A percentile compares a stretch with the other conserved stretches of the same genome.
These are phyloP conservation scores for Trichonephila clavata DNA, from an alignment of 1,140 invertebrate genomes.

Conservation along the genomic window DNA sequence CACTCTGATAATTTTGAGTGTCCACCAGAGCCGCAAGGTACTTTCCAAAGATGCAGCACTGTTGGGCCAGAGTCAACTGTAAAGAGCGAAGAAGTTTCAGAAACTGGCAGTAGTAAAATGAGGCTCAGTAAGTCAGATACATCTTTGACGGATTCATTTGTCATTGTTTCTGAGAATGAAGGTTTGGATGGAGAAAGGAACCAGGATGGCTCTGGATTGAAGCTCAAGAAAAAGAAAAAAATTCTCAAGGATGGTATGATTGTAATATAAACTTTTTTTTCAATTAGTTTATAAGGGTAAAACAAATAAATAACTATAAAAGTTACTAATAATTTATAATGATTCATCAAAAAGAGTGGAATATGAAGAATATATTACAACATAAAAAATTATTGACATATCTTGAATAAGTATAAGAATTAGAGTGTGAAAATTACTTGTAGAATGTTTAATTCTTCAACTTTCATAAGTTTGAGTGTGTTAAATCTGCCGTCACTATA, in stretches of 20 bases:
- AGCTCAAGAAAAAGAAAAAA: constrained; percentile 76
- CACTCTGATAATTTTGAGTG: constrained; percentile 71
- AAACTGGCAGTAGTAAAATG: constrained; percentile 67
- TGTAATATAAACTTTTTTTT: too few relatives aligned
- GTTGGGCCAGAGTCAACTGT: constrained; percentile 56
- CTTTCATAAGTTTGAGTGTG: too few relatives aligned
- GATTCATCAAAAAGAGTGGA: too few relatives aligned
- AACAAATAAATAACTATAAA: too few relatives aligned
- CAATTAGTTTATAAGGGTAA: too few relatives aligned
- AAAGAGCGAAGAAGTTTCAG: constrained; percentile 13
- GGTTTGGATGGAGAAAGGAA: constrained; percentile 79
- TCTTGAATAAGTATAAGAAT: too few relatives aligned
- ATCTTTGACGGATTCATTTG: constrained; percentile 94
- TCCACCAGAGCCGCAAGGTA: constrained; percentile 13
- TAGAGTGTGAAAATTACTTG: too few relatives aligned
- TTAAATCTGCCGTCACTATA: too few relatives aligned
- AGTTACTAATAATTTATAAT: too few relatives aligned
- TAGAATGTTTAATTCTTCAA: too few relatives aligned
- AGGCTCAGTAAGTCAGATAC: constrained; percentile 91
- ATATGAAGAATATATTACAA: too few relatives aligned
- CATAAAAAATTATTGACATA: too few relatives aligned
- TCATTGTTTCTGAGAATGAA: constrained; percentile 87
- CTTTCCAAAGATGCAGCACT: constrained; percentile 66
- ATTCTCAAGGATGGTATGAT: constrained; percentile 71
- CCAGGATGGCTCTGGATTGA: constrained; percentile 13